A percentile compares a stretch with the other conserved stretches of the same genome.
Evolutionary conservation across 2,888 invertebrate genomes (phyloP).

Genomic region (Cheilosia soror): DNA sequence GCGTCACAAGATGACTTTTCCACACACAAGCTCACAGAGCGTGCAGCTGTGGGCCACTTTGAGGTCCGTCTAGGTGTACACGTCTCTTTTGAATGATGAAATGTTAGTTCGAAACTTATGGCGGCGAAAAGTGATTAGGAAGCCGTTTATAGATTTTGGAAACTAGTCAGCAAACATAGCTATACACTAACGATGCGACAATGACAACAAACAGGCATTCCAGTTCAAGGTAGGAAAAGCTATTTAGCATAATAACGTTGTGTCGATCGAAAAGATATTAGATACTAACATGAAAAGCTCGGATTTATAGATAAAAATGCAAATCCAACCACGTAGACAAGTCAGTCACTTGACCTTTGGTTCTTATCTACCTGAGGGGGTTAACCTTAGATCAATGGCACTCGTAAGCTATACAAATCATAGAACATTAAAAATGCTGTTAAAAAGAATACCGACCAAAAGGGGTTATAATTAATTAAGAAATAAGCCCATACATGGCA

Average conservation of each 20-base stretch:
- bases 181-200: background rate
- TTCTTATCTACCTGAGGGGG: background rate
- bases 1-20: conserved; percentile 70
- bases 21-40: conserved; percentile 18
- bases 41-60: conserved; percentile 40
- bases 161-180: conserved; percentile 4
- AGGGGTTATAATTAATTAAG: conserved; percentile 30
- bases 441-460: conserved; percentile 2
- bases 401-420: background rate
- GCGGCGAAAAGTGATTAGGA: conserved; percentile 22
- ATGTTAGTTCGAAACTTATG: conserved; percentile 32
- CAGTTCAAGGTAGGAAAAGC: conserved; percentile 60
- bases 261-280: background rate
- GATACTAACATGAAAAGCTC: background rate
- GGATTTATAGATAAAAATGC: conserved; percentile 17
- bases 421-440: conserved; percentile 24
- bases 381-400: conserved; percentile 52
- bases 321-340: background rate
- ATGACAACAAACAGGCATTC: conserved; percentile 37
- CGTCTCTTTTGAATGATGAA: conserved; percentile 43
- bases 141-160: conserved; percentile 1
- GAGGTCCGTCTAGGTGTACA: background rate
- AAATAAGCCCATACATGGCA: conserved; percentile 31
- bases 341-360: conserved; percentile 27
- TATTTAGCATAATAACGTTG: conserved; percentile 39